Conservation (phyloP, 37 sponge, comb jelly and placozoan species). For the Aplysina aerophoba region DNA sequence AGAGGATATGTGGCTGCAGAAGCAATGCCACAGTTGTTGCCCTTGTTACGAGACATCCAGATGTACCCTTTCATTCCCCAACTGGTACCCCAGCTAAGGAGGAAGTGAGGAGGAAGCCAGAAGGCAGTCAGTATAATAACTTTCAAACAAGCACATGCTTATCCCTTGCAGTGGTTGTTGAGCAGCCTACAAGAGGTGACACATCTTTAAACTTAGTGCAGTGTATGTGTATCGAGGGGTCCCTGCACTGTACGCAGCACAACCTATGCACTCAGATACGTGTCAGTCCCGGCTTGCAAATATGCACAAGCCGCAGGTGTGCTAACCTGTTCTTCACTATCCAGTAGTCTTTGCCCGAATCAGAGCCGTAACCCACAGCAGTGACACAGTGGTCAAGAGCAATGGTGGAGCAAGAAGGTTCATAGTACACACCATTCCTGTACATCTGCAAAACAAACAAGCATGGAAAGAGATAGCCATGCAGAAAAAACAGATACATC, state of each 20-base stretch:
- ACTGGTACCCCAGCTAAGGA: conserved; percentile 50
- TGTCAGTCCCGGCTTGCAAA: no score
- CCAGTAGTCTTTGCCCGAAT: conserved; percentile 68
- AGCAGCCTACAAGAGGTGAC: no score
- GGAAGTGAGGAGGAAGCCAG: neutral
- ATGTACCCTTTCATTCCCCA: conserved; percentile 71
- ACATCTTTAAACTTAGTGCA: no score
- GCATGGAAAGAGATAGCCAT: no score
- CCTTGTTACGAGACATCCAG: conserved; percentile 57
- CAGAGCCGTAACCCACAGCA: conserved; percentile 87
- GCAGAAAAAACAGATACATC: no score
- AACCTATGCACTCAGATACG: no score
- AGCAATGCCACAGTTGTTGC: conserved; percentile 72
- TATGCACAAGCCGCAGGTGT: no score
- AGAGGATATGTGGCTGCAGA: conserved; percentile 46
- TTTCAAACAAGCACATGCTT: no score
- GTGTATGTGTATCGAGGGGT: no score
- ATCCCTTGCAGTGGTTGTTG: no score
- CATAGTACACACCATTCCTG: conserved; percentile 83
- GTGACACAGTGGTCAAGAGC: conserved; percentile 90
- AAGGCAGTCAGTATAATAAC: no score
- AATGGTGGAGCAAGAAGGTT: conserved; percentile 73
- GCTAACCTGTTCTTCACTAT: conserved; percentile 88
- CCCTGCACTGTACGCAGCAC: no score
- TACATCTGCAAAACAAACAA: conserved; percentile 47